Percentiles rank a stretch among this genome's conserved stretches.
These are phyloP conservation scores for Psophia crepitans DNA, from an alignment of 2,113 vertebrate genomes.

Conservation along the genomic window DNA sequence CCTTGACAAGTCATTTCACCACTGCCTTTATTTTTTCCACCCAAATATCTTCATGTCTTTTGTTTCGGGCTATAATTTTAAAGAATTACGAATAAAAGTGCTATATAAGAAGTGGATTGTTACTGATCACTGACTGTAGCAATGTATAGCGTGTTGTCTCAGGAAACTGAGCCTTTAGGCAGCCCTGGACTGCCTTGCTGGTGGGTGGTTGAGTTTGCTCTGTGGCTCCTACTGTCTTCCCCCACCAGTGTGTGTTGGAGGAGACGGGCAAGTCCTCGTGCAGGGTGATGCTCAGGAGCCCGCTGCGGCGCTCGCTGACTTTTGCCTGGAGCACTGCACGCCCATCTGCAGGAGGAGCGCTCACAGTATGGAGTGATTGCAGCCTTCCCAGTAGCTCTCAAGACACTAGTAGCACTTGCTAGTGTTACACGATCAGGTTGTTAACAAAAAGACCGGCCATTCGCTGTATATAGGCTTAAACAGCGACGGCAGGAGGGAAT, in stretches of 20 bases:
- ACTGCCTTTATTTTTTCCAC: not conserved
- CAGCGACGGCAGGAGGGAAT: accelerated
- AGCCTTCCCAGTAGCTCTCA: not conserved
- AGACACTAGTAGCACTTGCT: not conserved
- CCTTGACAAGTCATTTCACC: not conserved
- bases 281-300: not conserved
- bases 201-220: not conserved
- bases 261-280: not conserved
- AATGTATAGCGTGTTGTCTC: not conserved
- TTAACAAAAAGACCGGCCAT: not conserved
- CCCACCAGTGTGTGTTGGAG: accelerated
- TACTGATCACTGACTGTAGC: not conserved
- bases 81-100: not conserved
- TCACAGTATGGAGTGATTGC: accelerated
- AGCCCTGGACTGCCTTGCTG: not conserved
- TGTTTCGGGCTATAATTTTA: not conserved
- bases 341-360: not conserved
- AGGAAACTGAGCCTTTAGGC: not conserved
- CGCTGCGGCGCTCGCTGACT: accelerated
- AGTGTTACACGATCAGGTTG: not conserved
- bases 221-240: not conserved
- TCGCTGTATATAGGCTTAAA: accelerated
- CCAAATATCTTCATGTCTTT: not conserved
- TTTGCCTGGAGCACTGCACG: not conserved
- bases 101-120: accelerated